Conservation (phyloP, 2,797 vertebrate species). For the Naso thynnoides region DNA sequence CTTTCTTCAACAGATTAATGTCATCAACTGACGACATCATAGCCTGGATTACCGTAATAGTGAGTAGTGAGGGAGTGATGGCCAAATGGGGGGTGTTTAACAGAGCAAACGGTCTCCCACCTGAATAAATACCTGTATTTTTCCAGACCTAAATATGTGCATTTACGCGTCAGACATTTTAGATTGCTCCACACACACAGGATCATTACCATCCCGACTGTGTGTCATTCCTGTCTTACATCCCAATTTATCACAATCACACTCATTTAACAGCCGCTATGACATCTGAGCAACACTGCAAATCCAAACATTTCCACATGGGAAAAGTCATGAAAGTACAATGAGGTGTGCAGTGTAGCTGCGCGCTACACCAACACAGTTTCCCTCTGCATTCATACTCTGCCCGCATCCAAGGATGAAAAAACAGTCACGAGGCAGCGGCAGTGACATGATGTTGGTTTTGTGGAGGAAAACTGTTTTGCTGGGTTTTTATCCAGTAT, state of each 20-base stretch:
- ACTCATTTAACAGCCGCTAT: slow-evolving; percentile 80
- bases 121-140: slow-evolving; percentile 89
- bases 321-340: slow-evolving; percentile 79
- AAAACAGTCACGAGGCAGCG: slow-evolving; percentile 48
- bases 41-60: slow-evolving; percentile 70
- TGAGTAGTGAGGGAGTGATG: slow-evolving; percentile 65
- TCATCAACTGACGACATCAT: slow-evolving; percentile 73
- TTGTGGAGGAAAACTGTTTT: slow-evolving; percentile 37
- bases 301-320: slow-evolving; percentile 84
- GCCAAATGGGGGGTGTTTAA: slow-evolving; percentile 59
- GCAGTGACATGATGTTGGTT: slow-evolving; percentile 40
- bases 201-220: slow-evolving; percentile 80
- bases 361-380: slow-evolving; percentile 47
- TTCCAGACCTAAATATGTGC: slow-evolving; percentile 83
- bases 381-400: slow-evolving; percentile 36
- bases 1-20: slow-evolving; percentile 59
- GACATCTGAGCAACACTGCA: slow-evolving; percentile 75
- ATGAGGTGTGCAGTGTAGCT: slow-evolving; percentile 66
- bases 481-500: slow-evolving; percentile 11
- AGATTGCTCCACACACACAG: slow-evolving; percentile 77
- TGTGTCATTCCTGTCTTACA: slow-evolving; percentile 81
- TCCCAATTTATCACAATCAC: slow-evolving; percentile 86
- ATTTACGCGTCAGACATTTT: slow-evolving; percentile 80
- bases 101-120: slow-evolving; percentile 76
- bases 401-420: slow-evolving; percentile 49